Evolutionary conservation across 1,140 invertebrate genomes (phyloP), one percentile per base, ranked within the genome.

Genomic region (Euwallacea similis): DNA sequence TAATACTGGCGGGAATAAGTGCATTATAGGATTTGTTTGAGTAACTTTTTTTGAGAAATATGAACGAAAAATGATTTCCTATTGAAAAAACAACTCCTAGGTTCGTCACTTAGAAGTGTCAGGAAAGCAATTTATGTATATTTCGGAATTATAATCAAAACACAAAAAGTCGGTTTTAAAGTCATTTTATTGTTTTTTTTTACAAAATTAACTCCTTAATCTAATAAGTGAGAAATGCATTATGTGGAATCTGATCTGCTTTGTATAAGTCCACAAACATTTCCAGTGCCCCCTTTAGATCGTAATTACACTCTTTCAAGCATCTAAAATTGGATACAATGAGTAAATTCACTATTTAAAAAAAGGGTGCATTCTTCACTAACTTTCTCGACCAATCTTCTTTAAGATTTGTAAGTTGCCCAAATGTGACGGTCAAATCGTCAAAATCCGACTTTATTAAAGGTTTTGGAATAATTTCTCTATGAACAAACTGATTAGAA

Each of bases 251-350:
- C 82, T 90, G 88, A 60, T 89, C 89, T 75, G 86, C 85, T 72
- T 89, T 88, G 55, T 90, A 88, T 0, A 96, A 87, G 76, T 93
- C 87, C 55, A 89, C 87, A 81, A 96, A 97, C 3, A 93, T 88
- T 54, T 86, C 83, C 0, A 90, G 82, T 7, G 93, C 90, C 76
- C 88, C 87, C 73, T 93, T 86, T 72, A 89, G 90, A 79, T 95
- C 88, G 91, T 92, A 96, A n/a, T 88, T 85, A 13, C 92, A 93
- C 80, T 96, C 91, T 82, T 92, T 87, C 33, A 97, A 83, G 79
- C 94, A 96, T 80, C 92, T 95, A 75, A 85, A 86, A 73, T 10
- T 54, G 2, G 15, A 33, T 33, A 33, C 21, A 33, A 33, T 33
- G 21, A 33, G 4, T 4, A 33, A 33, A 33, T 2, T 33, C 21